Base-by-base conservation (phyloP, 2,888 invertebrate genomes). In the Taenaris catops region DNA sequence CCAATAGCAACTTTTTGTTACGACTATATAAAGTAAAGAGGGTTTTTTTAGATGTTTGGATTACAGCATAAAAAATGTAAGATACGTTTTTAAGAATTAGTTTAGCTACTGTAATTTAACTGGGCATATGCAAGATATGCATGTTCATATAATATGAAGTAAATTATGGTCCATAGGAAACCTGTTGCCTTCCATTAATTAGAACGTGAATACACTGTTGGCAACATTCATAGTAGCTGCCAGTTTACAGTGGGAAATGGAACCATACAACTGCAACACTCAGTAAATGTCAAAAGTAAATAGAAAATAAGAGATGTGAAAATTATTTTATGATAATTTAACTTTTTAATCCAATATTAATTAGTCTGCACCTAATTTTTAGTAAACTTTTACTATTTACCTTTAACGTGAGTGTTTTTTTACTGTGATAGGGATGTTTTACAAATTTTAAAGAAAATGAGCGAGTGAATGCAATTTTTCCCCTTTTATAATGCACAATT, bases 281-380 rank as follows among this genome's bases (percentile, higher is more conserved):
- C 34, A 46, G 51, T 49, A 63, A 72, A 73, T 76, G 83, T 83
- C 81, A 83, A 75, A 79, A 76, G 71, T 71, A 78, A 79, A 76
- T 75, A 75, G 60, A 65, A 71, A 68, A 71, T 65, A 63, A 50
- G 44, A 47, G 54, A 46, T 44, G 35, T 8, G 43, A 32, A 43
- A 42, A 45, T 57, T 58, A 58, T 58, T 58, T 58, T 54, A 53
- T 42, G 43, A 55, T 51, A 54, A 44, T 46, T 43, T 50, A 47
- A 51, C 50, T 44, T 48, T 53, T 69, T 64, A 67, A 61, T 53
- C 55, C 61, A 61, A 49, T 59, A 61, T 60, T 64, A 58, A 59
- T 49, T 53, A 55, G 48, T 55, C 50, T 59, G 58, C 63, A 66
- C 63, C 44, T 58, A 59, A 62, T 63, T 55, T n/a, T 55, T 51